phyloP scores from a whole-genome alignment of 2,113 vertebrate species.

The Triplophysa tibetana region DNA sequence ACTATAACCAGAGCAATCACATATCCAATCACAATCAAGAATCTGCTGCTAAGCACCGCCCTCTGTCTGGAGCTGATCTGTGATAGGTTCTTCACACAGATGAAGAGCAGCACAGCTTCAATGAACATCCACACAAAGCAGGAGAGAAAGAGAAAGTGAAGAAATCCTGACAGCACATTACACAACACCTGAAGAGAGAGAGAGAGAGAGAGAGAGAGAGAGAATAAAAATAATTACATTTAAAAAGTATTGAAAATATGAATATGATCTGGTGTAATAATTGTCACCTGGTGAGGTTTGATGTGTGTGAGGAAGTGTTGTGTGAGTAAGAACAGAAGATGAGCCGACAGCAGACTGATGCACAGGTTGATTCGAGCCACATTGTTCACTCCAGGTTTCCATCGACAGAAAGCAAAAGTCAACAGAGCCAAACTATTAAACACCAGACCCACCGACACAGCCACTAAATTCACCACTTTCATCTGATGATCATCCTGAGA shows the following conservation, averaged over 20 bases:
- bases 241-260: too few relatives aligned
- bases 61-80: constrained; percentile 6
- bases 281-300: constrained; percentile 49
- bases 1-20: constrained; percentile 3
- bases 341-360: constrained; percentile 67
- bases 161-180: constrained; percentile 65
- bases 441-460: constrained; percentile 56
- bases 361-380: constrained; percentile 65
- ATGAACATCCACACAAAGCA: constrained; percentile 79
- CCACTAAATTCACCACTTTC: constrained; percentile 50
- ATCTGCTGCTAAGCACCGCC: constrained; percentile 6
- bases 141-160: constrained; percentile 73
- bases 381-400: constrained; percentile 61
- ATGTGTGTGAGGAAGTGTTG: constrained; percentile 38
- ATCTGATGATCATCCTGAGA: constrained; percentile 44
- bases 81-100: constrained; percentile 61
- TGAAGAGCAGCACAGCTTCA: constrained; percentile 73
- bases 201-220: too few relatives aligned
- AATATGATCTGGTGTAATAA: too few relatives aligned
- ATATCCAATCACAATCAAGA: constrained; percentile 43
- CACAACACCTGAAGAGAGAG: constrained; percentile 60
- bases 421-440: constrained; percentile 60
- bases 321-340: constrained; percentile 60
- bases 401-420: constrained; percentile 64
- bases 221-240: background rate